phyloP scores from a whole-genome alignment of 1,140 invertebrate genomes.

The Aphelinus atriplicis region DNA sequence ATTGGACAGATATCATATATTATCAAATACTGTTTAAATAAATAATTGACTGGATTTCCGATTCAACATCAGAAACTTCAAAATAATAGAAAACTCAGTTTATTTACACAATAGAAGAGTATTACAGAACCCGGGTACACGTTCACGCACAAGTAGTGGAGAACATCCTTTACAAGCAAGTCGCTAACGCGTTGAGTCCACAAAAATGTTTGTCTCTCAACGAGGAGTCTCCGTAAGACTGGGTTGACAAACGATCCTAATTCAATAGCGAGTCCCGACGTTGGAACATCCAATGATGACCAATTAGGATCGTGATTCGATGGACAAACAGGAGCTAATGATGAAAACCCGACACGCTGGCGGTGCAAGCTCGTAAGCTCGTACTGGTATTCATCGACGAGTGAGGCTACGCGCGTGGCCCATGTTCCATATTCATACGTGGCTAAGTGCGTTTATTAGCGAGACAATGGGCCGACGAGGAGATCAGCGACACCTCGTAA shows the following conservation, averaged over 20 bases:
- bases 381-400: background rate
- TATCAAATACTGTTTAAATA: too few relatives aligned
- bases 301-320: conserved; percentile 1
- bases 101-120: too few relatives aligned
- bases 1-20: too few relatives aligned
- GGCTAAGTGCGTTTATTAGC: conserved; percentile 59
- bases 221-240: too few relatives aligned
- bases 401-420: conserved; percentile 8
- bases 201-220: background rate
- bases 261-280: too few relatives aligned
- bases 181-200: conserved; percentile 13
- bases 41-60: too few relatives aligned
- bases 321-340: background rate
- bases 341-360: background rate
- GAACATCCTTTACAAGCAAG: conserved; percentile 1
- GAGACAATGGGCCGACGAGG: conserved; percentile 52
- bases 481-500: conserved; percentile 58
- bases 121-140: too few relatives aligned
- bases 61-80: too few relatives aligned
- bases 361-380: background rate
- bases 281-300: conserved; percentile 1
- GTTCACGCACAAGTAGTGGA: background rate
- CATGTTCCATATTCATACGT: conserved; percentile 58
- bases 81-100: too few relatives aligned
- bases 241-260: too few relatives aligned